phyloP scores from a whole-genome alignment of 2,797 vertebrate species.

The Artibeus jamaicensis region DNA sequence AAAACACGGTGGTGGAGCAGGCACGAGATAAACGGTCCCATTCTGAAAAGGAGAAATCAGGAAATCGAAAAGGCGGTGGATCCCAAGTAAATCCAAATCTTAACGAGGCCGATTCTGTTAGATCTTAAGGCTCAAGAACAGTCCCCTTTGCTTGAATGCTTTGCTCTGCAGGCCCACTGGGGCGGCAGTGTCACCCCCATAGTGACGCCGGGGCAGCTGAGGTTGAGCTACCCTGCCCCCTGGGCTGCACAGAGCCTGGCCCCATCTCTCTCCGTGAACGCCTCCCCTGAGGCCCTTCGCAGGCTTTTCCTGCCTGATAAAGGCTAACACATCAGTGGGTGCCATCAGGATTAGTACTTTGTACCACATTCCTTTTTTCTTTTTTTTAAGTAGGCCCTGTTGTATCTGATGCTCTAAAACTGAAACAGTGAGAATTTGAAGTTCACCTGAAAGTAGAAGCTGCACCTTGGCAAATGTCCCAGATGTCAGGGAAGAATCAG shows the following conservation, averaged over 20 bases:
- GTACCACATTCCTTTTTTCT: neutral
- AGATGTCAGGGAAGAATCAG: neutral
- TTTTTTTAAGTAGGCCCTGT: neutral
- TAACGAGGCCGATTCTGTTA: neutral
- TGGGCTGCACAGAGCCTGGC: accelerated
- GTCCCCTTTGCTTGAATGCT: neutral
- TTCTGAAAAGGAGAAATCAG: neutral
- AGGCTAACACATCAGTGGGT: neutral
- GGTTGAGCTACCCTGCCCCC: neutral
- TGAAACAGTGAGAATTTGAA: neutral
- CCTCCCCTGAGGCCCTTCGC: too few relatives aligned
- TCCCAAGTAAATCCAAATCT: neutral
- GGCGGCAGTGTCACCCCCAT: neutral
- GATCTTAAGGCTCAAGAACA: neutral
- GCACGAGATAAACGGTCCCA: neutral
- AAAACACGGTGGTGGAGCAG: neutral
- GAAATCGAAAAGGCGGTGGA: neutral
- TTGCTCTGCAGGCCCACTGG: neutral
- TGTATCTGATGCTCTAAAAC: neutral
- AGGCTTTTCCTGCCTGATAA: neutral
- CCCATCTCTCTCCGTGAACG: neutral
- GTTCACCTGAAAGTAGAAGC: neutral
- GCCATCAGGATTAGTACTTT: neutral
- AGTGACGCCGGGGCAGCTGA: neutral
- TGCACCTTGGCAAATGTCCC: neutral